Evolutionary conservation across 92 coral and sea anemone species (phyloP).

Genomic region (Pocillopora meandrina): DNA sequence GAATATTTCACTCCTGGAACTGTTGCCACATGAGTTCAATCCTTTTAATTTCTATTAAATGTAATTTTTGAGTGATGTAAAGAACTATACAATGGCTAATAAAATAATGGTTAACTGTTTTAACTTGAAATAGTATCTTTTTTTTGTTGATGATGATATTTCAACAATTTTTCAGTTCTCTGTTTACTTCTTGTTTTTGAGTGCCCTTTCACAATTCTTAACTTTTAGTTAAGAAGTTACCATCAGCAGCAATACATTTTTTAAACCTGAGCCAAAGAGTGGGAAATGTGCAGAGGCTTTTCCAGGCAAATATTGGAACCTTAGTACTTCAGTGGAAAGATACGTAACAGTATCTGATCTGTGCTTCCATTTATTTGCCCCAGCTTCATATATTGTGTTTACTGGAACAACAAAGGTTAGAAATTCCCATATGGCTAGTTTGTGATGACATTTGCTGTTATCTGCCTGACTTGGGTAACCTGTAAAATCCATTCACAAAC

Average conservation of each 20-base stretch:
- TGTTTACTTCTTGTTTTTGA: background rate
- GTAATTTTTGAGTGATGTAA: slow-evolving; percentile 9
- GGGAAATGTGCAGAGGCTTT: too few relatives aligned
- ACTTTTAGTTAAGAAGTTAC: too few relatives aligned
- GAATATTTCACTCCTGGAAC: background rate
- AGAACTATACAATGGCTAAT: slow-evolving; percentile 3
- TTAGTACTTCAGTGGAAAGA: too few relatives aligned
- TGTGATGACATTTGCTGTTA: slow-evolving; percentile 8
- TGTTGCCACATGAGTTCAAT: background rate
- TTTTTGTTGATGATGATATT: background rate
- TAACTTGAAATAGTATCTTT: background rate
- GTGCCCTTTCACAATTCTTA: background rate
- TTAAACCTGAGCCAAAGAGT: too few relatives aligned
- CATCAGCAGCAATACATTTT: too few relatives aligned
- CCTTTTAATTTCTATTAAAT: background rate
- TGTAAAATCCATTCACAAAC: slow-evolving; percentile 91
- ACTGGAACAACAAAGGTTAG: background rate
- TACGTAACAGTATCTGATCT: too few relatives aligned
- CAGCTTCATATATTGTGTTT: background rate
- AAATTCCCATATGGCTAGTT: background rate
- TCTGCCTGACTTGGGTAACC: slow-evolving; percentile 89
- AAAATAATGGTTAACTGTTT: background rate
- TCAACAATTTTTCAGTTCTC: background rate
- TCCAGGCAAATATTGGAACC: too few relatives aligned
- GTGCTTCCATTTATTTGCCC: too few relatives aligned